Base-by-base conservation (phyloP, 2,113 vertebrate genomes). In the Sylvietta virens region DNA sequence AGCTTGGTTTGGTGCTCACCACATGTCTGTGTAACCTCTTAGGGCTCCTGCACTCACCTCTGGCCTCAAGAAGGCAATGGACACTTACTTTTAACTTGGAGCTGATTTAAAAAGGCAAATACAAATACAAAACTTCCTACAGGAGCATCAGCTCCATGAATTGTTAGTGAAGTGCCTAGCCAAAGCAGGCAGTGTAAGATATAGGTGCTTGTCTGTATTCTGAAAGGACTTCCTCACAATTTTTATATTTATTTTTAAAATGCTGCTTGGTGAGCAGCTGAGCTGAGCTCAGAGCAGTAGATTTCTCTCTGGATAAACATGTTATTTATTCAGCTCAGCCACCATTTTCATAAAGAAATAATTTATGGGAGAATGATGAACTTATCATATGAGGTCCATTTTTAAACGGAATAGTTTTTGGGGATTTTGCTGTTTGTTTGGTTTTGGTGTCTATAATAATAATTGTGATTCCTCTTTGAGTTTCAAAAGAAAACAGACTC, bases 151-250 rank as follows among this genome's bases (percentile, higher is more conserved):
- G 44, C 72, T 83, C 62, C 72, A 81, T 92, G 89, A 96, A 82
- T 67, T 92, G 58, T 87, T 92, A 92, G 74, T 22, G 50, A 93
- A 96, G 81, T 35, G 19, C 80, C 87, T 90, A 92, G 81, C 45
- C 81, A 91, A 97, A 96, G 91, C 81, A 95, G 45, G 73, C 87
- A 95, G 44, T 40, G 72, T 88, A 90, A 96, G 77, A 86, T 96
- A 91, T 8, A 77, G 45, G 33, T 58, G 54, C 15, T 88, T 94
- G 79, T 96, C 89, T 82, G 87, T 71, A 33, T 58, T 82, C 58
- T 58, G 78, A 30, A 83, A 83, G 51, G 37, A 44, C 16, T 83
- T 71, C 14, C 26, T 81, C 82, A 60, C 7, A 57, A 13, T 66
- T 83, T 58, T n/a, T n/a, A 10, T 6, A 51, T 62, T 58, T 74